These are phyloP conservation scores for Epinotia demarniana DNA, from an alignment of 2,888 invertebrate species.

Conservation along the genomic window DNA sequence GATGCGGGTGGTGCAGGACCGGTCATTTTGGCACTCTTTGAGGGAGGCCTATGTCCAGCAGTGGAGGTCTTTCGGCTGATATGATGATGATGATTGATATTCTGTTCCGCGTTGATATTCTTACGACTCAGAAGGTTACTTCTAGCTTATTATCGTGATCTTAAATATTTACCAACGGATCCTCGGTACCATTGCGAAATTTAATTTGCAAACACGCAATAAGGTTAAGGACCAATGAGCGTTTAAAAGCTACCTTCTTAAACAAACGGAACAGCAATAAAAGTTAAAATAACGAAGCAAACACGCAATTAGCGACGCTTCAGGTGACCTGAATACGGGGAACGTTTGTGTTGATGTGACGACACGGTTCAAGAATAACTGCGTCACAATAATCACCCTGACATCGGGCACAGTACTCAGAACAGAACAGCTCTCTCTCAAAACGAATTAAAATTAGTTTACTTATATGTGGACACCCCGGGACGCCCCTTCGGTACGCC, in stretches of 20 bases:
- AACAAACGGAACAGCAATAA: constrained; percentile 31
- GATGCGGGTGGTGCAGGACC: no score
- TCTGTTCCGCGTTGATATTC: no score
- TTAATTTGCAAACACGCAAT: constrained; percentile 24
- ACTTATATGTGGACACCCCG: no score
- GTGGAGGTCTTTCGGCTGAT: no score
- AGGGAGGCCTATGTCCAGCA: no score
- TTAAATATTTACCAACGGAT: constrained; percentile 19
- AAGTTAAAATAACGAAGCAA: constrained; percentile 40
- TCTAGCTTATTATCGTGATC: constrained; percentile 6
- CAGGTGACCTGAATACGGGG: constrained; percentile 42
- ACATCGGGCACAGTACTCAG: constrained; percentile 29
- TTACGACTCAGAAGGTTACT: not conserved
- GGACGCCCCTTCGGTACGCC: no score
- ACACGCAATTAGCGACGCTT: constrained; percentile 40
- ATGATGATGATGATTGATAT: no score
- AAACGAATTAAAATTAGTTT: no score
- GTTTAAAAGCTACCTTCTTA: constrained; percentile 38
- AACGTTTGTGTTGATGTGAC: constrained; percentile 26
- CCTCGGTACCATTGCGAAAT: constrained; percentile 13
- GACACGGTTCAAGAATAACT: constrained; percentile 34
- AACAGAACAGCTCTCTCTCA: not conserved
- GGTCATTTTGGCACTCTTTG: no score
- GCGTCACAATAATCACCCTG: constrained; percentile 30
- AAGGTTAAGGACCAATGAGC: constrained; percentile 23